Conservation (phyloP, 1,140 invertebrate species). For the Cotesia vestalis region DNA sequence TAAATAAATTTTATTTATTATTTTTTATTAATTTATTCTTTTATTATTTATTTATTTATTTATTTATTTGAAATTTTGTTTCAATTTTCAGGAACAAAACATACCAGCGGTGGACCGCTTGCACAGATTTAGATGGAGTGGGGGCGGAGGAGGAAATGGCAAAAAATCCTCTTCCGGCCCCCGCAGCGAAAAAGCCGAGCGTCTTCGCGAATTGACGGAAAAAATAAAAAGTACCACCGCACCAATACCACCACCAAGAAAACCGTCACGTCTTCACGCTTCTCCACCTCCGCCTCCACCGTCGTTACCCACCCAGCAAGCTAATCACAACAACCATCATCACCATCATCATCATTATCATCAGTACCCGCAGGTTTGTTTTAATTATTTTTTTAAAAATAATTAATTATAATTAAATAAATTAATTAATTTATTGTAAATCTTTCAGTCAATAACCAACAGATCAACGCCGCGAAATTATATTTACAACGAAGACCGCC, state of each 20-base stretch:
- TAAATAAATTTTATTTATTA: neutral
- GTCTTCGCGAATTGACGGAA: conserved; percentile 79
- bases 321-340: conserved; percentile 26
- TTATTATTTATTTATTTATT: neutral
- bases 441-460: conserved; percentile 11
- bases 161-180: conserved; percentile 63
- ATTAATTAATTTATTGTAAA: too few relatives aligned
- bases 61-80: neutral
- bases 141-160: conserved; percentile 64
- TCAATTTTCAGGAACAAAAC: conserved; percentile 53
- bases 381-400: neutral
- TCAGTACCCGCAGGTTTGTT: neutral
- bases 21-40: too few relatives aligned
- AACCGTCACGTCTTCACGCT: conserved; percentile 58
- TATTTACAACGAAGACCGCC: conserved; percentile 53
- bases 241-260: conserved; percentile 56
- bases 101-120: conserved; percentile 76
- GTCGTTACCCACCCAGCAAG: too few relatives aligned
- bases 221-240: conserved; percentile 69
- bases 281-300: conserved; percentile 57
- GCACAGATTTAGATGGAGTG: conserved; percentile 79
- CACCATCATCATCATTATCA: conserved; percentile 17
- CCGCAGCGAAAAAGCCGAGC: conserved; percentile 74
- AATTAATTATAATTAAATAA: too few relatives aligned
- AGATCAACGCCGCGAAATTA: conserved; percentile 49